Percentiles rank a stretch among this genome's conserved stretches.
Conservation (phyloP, 2,888 invertebrate genomes). For the Lasioglossum zephyrum region DNA sequence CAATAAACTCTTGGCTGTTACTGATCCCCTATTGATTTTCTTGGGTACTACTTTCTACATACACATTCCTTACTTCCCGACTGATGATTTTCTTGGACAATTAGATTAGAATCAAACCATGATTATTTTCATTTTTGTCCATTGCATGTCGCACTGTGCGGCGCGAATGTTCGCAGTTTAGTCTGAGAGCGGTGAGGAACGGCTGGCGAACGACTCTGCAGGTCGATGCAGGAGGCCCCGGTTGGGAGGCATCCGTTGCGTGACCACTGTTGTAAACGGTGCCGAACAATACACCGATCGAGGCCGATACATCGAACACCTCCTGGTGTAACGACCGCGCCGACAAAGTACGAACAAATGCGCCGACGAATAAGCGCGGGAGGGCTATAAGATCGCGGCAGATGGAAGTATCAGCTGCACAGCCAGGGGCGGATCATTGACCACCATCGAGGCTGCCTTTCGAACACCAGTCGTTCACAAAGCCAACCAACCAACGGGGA, state of each 20-base stretch:
- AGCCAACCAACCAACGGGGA: constrained; percentile 21
- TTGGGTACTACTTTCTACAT: no score
- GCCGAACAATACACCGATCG: constrained; percentile 66
- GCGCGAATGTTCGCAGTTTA: background rate
- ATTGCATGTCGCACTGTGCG: no score
- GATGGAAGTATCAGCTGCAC: constrained; percentile 78
- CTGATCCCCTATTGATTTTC: no score
- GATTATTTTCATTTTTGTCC: no score
- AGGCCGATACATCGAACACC: constrained; percentile 66
- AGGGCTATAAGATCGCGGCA: constrained; percentile 69
- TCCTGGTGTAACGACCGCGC: constrained; percentile 58
- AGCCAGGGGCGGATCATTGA: constrained; percentile 45
- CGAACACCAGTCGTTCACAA: constrained; percentile 12
- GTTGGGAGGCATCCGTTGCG: constrained; percentile 44
- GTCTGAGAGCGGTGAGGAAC: background rate
- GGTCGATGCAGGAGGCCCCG: constrained; percentile 7
- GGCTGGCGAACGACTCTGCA: background rate
- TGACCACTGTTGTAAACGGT: constrained; percentile 43
- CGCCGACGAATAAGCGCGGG: constrained; percentile 66
- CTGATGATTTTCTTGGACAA: no score
- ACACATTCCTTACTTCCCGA: no score
- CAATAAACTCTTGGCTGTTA: no score
- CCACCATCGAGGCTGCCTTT: constrained; percentile 35
- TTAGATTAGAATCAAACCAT: no score
- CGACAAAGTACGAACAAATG: constrained; percentile 74